Evolutionary conservation across 2,113 vertebrate species (phyloP).

Genomic region (Empidonax alnorum): DNA sequence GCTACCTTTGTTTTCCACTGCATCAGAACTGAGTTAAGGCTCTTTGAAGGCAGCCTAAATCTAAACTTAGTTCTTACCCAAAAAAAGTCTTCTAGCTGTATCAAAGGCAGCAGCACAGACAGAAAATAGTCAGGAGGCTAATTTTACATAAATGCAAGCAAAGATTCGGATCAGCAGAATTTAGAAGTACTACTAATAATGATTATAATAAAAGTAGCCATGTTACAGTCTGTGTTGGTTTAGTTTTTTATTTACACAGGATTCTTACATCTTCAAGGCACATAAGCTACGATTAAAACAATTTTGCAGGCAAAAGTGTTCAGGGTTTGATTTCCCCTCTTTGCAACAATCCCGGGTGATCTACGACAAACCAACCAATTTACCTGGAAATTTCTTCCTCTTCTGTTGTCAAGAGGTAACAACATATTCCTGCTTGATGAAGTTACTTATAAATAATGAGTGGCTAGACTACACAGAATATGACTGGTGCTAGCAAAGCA

Average conservation of each 20-base stretch:
- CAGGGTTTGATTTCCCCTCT: background rate
- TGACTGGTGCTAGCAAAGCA: background rate
- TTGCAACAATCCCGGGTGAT: background rate
- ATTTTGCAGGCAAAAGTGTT: background rate
- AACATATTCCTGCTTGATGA: background rate
- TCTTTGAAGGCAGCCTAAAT: background rate
- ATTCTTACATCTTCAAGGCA: background rate
- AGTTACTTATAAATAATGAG: background rate
- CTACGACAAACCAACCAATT: background rate
- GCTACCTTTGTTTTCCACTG: background rate
- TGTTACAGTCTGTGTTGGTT: background rate
- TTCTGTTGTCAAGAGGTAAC: background rate
- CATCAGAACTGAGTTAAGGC: background rate
- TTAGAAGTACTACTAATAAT: background rate
- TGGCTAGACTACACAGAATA: background rate
- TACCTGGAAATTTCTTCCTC: background rate
- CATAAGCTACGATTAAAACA: background rate
- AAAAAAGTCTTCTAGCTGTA: background rate
- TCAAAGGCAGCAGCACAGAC: background rate
- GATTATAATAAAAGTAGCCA: background rate
- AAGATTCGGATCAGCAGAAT: background rate
- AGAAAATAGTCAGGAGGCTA: background rate
- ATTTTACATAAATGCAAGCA: background rate
- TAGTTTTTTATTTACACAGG: background rate
- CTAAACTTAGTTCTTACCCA: background rate